Percentiles rank a stretch among this genome's conserved stretches.
Conservation (phyloP, 2,888 invertebrate species). For the Arrhopalites spinosus region DNA sequence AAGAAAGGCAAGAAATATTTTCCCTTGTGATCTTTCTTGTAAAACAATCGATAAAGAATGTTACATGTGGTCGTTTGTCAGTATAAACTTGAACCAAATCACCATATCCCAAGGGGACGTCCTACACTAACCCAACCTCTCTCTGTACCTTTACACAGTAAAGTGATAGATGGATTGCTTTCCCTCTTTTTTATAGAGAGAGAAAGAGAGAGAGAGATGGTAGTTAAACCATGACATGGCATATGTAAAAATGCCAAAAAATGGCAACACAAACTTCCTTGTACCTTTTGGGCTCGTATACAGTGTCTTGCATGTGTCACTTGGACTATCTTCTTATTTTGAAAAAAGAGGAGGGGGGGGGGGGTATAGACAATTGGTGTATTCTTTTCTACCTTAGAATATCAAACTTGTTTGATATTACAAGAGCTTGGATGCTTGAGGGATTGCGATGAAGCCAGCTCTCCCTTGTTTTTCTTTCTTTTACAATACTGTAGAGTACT, state of each 20-base stretch:
- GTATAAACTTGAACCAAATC: slow-evolving; percentile 28
- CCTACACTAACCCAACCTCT: not conserved
- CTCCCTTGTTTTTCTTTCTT: too few species aligned
- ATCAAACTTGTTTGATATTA: too few species aligned
- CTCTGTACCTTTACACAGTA: not conserved
- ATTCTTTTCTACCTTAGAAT: too few species aligned
- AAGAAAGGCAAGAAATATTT: slow-evolving; percentile 1
- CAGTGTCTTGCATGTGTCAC: too few species aligned
- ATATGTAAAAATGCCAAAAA: too few species aligned
- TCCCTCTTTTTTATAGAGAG: not conserved
- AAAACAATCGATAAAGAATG: slow-evolving; percentile 30
- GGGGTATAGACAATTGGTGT: not conserved
- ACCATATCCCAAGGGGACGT: slow-evolving; percentile 22
- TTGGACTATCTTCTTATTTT: too few species aligned
- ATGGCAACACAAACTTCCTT: too few species aligned
- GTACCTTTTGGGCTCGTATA: too few species aligned
- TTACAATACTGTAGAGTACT: too few species aligned
- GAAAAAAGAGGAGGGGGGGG: not conserved
- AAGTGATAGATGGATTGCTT: slow-evolving; percentile 30
- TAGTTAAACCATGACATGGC: too few species aligned
- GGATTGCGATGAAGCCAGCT: too few species aligned
- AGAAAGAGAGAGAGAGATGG: not conserved
- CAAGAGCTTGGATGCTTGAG: too few species aligned
- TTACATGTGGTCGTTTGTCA: slow-evolving; percentile 31
- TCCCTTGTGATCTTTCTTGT: slow-evolving; percentile 25